Evolutionary conservation across 2,888 invertebrate genomes (phyloP).

Genomic region (Silvanus unidentatus): DNA sequence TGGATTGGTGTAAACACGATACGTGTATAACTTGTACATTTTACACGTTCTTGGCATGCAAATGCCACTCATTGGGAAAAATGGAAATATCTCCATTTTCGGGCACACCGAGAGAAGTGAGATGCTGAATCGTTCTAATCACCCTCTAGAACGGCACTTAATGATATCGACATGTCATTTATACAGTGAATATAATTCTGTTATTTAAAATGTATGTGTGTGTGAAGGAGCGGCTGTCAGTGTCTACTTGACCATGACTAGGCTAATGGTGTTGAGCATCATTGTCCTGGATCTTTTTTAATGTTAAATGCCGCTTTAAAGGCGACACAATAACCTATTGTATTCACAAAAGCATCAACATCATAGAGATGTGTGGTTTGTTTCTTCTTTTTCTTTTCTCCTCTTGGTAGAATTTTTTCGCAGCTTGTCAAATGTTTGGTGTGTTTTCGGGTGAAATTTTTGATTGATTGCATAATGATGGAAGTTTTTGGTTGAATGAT

Average conservation of each 20-base stretch:
- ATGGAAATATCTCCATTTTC: too few relatives aligned
- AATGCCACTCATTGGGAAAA: too few relatives aligned
- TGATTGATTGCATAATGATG: too few relatives aligned
- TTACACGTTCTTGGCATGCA: slow-evolving; percentile 38
- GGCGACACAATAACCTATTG: slow-evolving; percentile 21
- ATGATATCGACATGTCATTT: slow-evolving; percentile 2
- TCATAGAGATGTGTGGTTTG: too few relatives aligned
- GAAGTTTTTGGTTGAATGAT: too few relatives aligned
- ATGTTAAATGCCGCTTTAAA: slow-evolving; percentile 27
- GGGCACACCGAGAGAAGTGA: too few relatives aligned
- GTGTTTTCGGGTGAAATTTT: too few relatives aligned
- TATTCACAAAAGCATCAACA: slow-evolving; percentile 5
- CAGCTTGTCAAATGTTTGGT: too few relatives aligned
- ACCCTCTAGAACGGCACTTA: neutral
- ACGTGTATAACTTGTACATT: too few relatives aligned
- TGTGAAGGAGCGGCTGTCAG: slow-evolving; percentile 20
- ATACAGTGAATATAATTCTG: neutral
- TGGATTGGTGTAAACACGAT: slow-evolving; percentile 34
- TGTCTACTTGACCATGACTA: slow-evolving; percentile 27
- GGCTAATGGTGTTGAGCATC: slow-evolving; percentile 31
- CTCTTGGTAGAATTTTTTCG: too few relatives aligned
- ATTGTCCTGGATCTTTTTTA: slow-evolving; percentile 29
- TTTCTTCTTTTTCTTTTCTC: too few relatives aligned
- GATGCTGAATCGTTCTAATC: too few relatives aligned
- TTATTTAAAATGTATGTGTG: neutral